These are phyloP conservation scores for Pediacus dermestoides DNA, from an alignment of 2,888 invertebrate species.

Conservation along the genomic window DNA sequence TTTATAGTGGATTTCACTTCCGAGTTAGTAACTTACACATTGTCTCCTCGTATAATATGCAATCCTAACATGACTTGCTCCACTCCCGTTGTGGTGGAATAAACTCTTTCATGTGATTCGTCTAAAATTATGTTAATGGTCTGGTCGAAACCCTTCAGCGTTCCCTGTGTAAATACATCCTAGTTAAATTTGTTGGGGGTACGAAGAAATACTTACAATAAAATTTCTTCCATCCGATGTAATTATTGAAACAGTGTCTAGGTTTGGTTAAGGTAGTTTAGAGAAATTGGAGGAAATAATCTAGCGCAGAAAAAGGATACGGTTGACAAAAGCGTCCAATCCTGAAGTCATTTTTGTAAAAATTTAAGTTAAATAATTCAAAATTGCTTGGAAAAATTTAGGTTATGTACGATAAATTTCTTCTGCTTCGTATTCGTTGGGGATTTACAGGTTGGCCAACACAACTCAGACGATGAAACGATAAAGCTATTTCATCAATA, in stretches of 20 bases:
- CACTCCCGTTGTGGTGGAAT: conserved; percentile 86
- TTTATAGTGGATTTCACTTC: not conserved
- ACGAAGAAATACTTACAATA: conserved; percentile 59
- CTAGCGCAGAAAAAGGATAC: conserved; percentile 56
- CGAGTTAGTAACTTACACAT: conserved; percentile 65
- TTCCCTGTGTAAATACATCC: conserved; percentile 63
- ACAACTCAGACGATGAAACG: no score
- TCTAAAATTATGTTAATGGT: conserved; percentile 98
- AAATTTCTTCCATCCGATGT: conserved; percentile 96
- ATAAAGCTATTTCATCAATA: no score
- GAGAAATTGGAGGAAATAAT: conserved; percentile 18
- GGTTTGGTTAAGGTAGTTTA: conserved; percentile 21
- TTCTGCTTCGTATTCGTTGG: no score
- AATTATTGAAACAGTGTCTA: conserved; percentile 88
- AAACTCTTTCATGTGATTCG: conserved; percentile 98
- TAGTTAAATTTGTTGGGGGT: conserved; percentile 7
- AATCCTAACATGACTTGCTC: conserved; percentile 94
- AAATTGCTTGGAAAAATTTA: not conserved
- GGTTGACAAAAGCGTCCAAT: conserved; percentile 82
- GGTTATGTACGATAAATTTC: no score
- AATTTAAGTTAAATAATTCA: conserved; percentile 8
- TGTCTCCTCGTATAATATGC: conserved; percentile 97
- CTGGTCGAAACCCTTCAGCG: conserved; percentile 97
- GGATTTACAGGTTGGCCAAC: no score
- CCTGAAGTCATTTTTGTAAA: conserved; percentile 69